Evolutionary conservation across 2,888 invertebrate genomes (phyloP).

Genomic region (Bhutanitis thaidina): DNA sequence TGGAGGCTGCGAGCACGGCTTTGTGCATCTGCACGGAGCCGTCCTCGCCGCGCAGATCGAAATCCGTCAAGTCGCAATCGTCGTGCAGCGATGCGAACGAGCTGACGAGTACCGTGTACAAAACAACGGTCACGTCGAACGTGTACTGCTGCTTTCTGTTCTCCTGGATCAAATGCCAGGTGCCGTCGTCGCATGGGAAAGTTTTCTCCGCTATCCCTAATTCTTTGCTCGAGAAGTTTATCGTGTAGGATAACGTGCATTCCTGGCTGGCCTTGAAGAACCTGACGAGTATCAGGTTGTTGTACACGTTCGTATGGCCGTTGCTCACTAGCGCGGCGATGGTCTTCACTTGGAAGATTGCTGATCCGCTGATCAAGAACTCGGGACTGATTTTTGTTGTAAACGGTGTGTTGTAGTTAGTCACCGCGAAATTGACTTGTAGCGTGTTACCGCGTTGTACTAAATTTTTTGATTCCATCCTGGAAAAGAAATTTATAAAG

Average conservation of each 20-base stretch:
- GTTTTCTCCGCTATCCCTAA: constrained; percentile 32
- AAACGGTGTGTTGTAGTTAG: constrained; percentile 37
- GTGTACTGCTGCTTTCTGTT: constrained; percentile 36
- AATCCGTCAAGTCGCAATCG: constrained; percentile 48
- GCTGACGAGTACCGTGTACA: constrained; percentile 28
- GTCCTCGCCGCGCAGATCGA: constrained; percentile 43
- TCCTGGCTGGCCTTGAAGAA: constrained; percentile 34
- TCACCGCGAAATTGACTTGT: constrained; percentile 31
- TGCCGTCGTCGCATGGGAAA: constrained; percentile 43
- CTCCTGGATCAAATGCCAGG: constrained; percentile 43
- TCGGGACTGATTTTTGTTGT: constrained; percentile 34
- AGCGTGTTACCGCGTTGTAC: constrained; percentile 38
- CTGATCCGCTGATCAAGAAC: constrained; percentile 35
- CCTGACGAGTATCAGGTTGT: constrained; percentile 38
- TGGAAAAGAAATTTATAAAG: constrained; percentile 16
- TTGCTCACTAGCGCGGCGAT: constrained; percentile 37
- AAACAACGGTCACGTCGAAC: constrained; percentile 34
- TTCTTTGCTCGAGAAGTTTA: constrained; percentile 36
- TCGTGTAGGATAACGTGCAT: constrained; percentile 37
- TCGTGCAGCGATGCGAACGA: constrained; percentile 38
- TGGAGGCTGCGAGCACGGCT: constrained; percentile 44
- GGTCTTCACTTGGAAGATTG: constrained; percentile 36
- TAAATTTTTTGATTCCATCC: constrained; percentile 38
- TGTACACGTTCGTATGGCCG: constrained; percentile 35
- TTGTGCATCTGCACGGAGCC: constrained; percentile 46